phyloP scores from a whole-genome alignment of 2,888 invertebrate genomes.

The Drosophila glabriapex region DNA sequence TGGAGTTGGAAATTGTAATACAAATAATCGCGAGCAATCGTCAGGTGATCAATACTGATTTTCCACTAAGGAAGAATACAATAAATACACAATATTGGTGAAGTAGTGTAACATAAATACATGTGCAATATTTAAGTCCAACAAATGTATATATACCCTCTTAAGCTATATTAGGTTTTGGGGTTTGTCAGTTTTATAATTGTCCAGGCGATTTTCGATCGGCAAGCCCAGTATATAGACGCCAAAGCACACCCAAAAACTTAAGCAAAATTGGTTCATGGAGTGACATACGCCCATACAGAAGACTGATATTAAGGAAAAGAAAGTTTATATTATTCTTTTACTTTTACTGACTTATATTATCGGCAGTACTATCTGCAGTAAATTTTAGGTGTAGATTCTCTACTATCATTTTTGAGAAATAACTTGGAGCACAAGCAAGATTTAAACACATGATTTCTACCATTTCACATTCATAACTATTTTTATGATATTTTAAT shows the following conservation, averaged over 20 bases:
- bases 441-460: not conserved
- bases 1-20: constrained; percentile 70
- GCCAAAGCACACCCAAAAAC: no score
- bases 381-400: not conserved
- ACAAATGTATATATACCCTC: not conserved
- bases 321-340: no score
- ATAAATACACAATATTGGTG: not conserved
- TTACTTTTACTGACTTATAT: no score
- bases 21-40: constrained; percentile 59
- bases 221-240: no score
- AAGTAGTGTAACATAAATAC: not conserved
- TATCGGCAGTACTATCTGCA: not conserved
- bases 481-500: not conserved
- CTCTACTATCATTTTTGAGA: not conserved
- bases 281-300: no score
- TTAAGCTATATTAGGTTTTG: no score
- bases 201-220: no score
- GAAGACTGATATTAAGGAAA: no score
- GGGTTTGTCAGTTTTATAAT: no score
- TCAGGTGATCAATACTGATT: constrained; percentile 9
- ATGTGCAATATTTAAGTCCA: not conserved
- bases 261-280: no score
- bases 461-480: not conserved
- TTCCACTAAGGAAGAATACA: not conserved
- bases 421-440: not conserved